Evolutionary conservation across 2,888 invertebrate species (phyloP).

Genomic region (Chromoteleia sp.): DNA sequence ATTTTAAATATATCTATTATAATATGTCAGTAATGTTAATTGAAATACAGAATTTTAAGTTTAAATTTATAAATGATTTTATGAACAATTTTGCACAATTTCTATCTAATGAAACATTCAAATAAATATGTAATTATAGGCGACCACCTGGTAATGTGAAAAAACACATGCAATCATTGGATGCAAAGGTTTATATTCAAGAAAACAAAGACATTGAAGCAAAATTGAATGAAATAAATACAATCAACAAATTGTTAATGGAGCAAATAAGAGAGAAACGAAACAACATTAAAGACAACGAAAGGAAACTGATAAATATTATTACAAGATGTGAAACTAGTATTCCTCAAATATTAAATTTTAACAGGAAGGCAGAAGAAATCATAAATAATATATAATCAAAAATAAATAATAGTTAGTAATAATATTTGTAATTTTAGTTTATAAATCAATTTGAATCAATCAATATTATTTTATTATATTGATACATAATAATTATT

Average conservation of each 20-base stretch:
- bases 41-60: no score
- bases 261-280: conserved; percentile 4
- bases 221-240: background rate
- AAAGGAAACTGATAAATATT: background rate
- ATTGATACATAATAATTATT: background rate
- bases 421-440: background rate
- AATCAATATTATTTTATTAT: background rate
- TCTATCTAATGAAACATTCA: no score
- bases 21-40: no score
- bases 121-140: conserved; percentile 22
- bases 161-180: conserved; percentile 25
- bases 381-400: background rate
- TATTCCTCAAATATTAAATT: conserved; percentile 3
- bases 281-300: background rate
- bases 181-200: conserved; percentile 20
- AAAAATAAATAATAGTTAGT: background rate
- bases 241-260: conserved; percentile 16
- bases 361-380: background rate
- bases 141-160: conserved; percentile 40
- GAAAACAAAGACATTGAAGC: conserved; percentile 8
- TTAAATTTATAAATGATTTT: background rate
- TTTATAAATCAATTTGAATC: no score
- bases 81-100: background rate
- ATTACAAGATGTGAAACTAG: conserved; percentile 2
- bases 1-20: background rate